Evolutionary conservation across 2,113 vertebrate genomes (phyloP).

Genomic region (Saccopteryx bilineata): DNA sequence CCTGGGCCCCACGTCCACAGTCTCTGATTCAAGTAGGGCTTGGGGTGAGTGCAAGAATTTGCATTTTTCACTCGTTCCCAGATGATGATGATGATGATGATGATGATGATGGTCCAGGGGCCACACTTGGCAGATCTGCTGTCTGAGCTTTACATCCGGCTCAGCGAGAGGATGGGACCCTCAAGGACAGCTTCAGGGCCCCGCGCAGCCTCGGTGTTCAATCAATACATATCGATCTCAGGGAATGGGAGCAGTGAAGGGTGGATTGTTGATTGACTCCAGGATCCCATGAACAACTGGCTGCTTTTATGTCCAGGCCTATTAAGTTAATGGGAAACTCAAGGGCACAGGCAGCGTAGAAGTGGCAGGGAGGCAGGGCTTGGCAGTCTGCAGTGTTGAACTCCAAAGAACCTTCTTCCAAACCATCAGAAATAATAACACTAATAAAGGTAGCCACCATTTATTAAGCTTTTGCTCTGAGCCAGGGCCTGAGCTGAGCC

Average conservation of each 20-base stretch:
- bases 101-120: not conserved
- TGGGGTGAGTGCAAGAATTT: not conserved
- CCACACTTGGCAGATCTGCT: not conserved
- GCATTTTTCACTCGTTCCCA: not conserved
- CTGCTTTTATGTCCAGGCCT: conserved; percentile 11
- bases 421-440: conserved; percentile 35
- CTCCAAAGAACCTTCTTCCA: not conserved
- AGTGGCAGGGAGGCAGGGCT: not conserved
- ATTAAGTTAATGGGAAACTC: conserved; percentile 64
- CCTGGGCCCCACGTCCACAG: not conserved
- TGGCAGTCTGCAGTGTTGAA: not conserved
- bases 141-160: not conserved
- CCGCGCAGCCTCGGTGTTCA: not conserved
- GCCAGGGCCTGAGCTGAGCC: not conserved
- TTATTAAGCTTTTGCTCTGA: not conserved
- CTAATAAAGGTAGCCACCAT: not conserved
- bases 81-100: not conserved
- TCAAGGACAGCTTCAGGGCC: not conserved
- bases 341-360: not conserved
- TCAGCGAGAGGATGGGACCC: not conserved
- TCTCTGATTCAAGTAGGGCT: not conserved
- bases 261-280: conserved; percentile 72
- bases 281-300: conserved; percentile 67
- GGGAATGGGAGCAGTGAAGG: conserved; percentile 62
- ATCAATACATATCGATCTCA: conserved; percentile 60